Evolutionary conservation across 2,113 vertebrate genomes (phyloP).

Genomic region (Silurus meridionalis): DNA sequence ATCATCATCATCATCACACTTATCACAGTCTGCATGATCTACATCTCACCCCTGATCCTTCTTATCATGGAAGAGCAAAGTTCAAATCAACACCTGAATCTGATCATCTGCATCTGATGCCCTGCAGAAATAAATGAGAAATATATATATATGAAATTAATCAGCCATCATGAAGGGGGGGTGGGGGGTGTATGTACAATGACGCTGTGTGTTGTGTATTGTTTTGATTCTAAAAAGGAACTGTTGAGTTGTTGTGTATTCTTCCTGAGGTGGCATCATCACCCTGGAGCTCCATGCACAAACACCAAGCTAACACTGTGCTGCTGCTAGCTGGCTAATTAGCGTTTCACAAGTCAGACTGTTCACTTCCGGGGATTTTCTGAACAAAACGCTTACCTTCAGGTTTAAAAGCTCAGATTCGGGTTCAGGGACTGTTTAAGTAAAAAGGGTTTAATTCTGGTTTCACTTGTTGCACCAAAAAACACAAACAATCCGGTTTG

Average conservation of each 20-base stretch:
- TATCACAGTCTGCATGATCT: not conserved
- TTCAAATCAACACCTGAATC: not conserved
- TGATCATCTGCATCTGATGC: not conserved
- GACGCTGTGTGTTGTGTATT: not conserved
- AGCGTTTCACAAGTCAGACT: not conserved
- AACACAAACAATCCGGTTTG: not conserved
- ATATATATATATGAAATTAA: not conserved
- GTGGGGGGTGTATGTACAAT: too few species aligned
- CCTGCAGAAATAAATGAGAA: not conserved
- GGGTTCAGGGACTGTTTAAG: not conserved
- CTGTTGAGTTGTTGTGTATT: not conserved
- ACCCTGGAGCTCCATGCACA: not conserved
- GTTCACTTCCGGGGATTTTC: constrained; percentile 2
- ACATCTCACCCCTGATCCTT: not conserved
- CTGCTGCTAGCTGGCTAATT: not conserved
- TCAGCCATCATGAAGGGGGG: not conserved
- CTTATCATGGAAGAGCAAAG: not conserved
- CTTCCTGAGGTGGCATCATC: not conserved
- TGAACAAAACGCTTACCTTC: constrained; percentile 9
- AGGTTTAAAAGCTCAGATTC: not conserved
- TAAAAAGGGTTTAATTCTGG: not conserved
- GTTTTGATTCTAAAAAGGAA: not conserved
- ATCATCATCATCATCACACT: not conserved
- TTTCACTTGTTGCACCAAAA: not conserved
- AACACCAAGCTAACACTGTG: not conserved